Conservation (phyloP, 1,140 invertebrate genomes). For the Pectinophora gossypiella region DNA sequence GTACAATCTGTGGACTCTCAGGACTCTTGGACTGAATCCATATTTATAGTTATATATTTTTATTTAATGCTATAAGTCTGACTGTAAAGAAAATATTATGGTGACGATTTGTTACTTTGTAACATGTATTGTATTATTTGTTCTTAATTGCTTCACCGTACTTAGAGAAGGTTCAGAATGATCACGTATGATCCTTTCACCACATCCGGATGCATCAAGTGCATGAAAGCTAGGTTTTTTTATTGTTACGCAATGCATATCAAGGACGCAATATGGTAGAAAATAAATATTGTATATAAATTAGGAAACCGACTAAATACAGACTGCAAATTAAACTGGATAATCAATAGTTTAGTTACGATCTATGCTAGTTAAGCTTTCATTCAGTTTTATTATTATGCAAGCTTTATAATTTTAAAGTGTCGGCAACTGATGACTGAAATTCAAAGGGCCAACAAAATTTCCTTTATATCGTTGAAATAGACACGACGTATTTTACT, state of each 20-base stretch:
- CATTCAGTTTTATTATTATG: slow-evolving; percentile 59
- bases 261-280: slow-evolving; percentile 74
- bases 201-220: slow-evolving; percentile 51
- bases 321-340: slow-evolving; percentile 66
- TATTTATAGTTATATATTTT: slow-evolving; percentile 73
- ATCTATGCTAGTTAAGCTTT: slow-evolving; percentile 72
- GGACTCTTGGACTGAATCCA: slow-evolving; percentile 42
- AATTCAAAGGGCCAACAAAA: slow-evolving; percentile 63
- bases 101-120: slow-evolving; percentile 52
- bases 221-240: slow-evolving; percentile 73
- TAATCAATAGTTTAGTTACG: slow-evolving; percentile 68
- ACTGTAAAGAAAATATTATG: slow-evolving; percentile 58
- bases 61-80: slow-evolving; percentile 73
- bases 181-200: slow-evolving; percentile 24
- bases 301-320: slow-evolving; percentile 62
- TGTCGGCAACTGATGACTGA: slow-evolving; percentile 73
- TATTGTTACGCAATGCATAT: slow-evolving; percentile 75
- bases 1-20: slow-evolving; percentile 12
- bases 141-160: slow-evolving; percentile 65
- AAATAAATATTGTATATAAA: slow-evolving; percentile 75
- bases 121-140: slow-evolving; percentile 64
- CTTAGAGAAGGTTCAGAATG: slow-evolving; percentile 44
- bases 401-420: slow-evolving; percentile 69
- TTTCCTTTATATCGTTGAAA: slow-evolving; percentile 39
- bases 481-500: background rate